These are phyloP conservation scores for Agrochola litura DNA, from an alignment of 2,888 invertebrate species.

Conservation along the genomic window DNA sequence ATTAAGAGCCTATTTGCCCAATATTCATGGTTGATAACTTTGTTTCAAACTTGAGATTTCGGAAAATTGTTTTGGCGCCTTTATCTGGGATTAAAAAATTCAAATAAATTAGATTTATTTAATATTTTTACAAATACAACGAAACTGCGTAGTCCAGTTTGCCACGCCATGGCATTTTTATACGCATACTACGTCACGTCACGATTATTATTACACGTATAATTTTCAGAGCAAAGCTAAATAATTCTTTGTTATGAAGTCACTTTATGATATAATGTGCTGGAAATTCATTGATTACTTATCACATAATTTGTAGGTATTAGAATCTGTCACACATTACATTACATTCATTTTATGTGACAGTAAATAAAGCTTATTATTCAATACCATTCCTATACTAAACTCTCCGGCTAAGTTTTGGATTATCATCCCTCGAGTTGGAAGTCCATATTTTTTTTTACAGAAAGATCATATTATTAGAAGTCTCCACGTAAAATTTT, in stretches of 20 bases:
- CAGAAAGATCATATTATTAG: too few species aligned
- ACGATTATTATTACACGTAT: background rate
- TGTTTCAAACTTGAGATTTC: constrained; percentile 43
- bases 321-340: background rate
- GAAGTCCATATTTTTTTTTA: too few species aligned
- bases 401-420: too few species aligned
- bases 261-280: background rate
- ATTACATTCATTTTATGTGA: background rate
- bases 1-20: constrained; percentile 58
- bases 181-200: constrained; percentile 8
- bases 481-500: too few species aligned
- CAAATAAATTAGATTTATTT: background rate
- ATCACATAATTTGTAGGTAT: background rate
- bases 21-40: constrained; percentile 46
- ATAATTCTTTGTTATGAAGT: background rate
- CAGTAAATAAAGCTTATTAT: background rate
- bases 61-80: constrained; percentile 18
- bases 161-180: background rate
- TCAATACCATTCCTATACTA: background rate
- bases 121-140: background rate
- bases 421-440: too few species aligned
- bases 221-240: background rate
- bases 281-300: background rate
- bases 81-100: background rate
- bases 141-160: constrained; percentile 5